These are phyloP conservation scores for Apodemia duryi DNA, from an alignment of 2,888 invertebrate species.

Conservation along the genomic window DNA sequence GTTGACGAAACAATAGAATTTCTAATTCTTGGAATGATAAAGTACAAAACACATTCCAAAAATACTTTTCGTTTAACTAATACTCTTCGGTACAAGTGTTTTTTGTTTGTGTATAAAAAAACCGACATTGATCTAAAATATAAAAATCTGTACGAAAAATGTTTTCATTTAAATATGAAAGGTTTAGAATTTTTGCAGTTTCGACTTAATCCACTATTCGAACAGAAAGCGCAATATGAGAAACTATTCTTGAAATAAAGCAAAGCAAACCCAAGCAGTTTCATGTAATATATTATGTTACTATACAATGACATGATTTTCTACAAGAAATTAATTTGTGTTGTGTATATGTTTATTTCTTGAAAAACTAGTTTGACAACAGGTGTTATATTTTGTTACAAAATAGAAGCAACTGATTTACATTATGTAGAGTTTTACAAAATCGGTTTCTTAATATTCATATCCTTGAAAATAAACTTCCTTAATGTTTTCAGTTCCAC, in stretches of 20 bases:
- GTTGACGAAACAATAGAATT: too few species aligned
- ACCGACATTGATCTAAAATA: too few species aligned
- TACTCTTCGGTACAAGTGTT: background rate
- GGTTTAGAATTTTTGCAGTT: too few species aligned
- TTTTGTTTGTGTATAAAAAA: too few species aligned
- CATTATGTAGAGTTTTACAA: background rate
- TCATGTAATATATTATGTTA: background rate
- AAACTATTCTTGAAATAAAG: background rate
- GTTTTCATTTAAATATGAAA: too few species aligned
- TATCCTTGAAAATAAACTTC: background rate
- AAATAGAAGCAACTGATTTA: background rate
- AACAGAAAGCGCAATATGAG: background rate
- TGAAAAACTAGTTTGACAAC: slow-evolving; percentile 8
- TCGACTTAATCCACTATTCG: too few species aligned
- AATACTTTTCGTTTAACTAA: background rate
- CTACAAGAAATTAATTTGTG: background rate
- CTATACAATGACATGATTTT: background rate
- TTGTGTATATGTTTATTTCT: background rate
- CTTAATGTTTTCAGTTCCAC: background rate
- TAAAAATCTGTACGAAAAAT: too few species aligned
- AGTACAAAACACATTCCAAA: background rate
- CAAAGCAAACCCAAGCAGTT: background rate
- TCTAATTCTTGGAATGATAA: background rate
- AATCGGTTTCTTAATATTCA: background rate
- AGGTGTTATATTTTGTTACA: slow-evolving; percentile 1